Base-by-base conservation (phyloP, 2,888 invertebrate genomes). In the Xestia xanthographa region DNA sequence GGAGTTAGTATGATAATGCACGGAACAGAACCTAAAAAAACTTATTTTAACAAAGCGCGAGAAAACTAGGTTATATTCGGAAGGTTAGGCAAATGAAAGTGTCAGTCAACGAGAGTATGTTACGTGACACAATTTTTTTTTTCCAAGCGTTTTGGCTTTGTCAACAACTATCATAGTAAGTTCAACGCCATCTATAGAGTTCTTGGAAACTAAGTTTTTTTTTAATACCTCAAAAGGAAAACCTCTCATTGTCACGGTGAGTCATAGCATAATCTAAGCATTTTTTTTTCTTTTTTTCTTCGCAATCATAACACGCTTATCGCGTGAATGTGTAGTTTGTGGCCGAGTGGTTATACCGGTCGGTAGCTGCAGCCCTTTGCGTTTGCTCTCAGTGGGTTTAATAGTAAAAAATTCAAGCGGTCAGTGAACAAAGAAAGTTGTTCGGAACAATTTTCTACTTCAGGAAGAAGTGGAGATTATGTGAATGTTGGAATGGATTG, bases 361-460 rank as follows among this genome's bases (percentile, higher is more conserved):
- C 0, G 48, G 74, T 80, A 85, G 82, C 79, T 73, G 66, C 80
- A 84, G 84, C 83, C 79, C 83, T 84, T 79, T 82, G 73, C 85
- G 85, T 81, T 83, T 80, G 63, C 86, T 89, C 89, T 89, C 89
- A 87, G 84, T 92, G 92, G 92, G 92, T 93, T 94, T 94, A 92
- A 94, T 94, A 94, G 94, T 94, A 93, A 93, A 94, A 94, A 95
- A 94, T 92, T 92, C 92, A 88, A 94, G 91, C 93, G 95, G 95
- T 95, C 95, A 95, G 89, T 91, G 92, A 90, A 95, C 95, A 95
- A 95, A 95, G 95, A 94, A 92, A 94, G 93, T 94, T 93, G 91
- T 91, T 91, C 90, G 91, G 94, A 92, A 92, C 95, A 95, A 95
- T 95, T 95, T 95, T 94, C 91, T 93, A 95, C 95, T 96, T 94